Conservation (phyloP, 1,140 invertebrate species). For the Leguminivora glycinivorella region DNA sequence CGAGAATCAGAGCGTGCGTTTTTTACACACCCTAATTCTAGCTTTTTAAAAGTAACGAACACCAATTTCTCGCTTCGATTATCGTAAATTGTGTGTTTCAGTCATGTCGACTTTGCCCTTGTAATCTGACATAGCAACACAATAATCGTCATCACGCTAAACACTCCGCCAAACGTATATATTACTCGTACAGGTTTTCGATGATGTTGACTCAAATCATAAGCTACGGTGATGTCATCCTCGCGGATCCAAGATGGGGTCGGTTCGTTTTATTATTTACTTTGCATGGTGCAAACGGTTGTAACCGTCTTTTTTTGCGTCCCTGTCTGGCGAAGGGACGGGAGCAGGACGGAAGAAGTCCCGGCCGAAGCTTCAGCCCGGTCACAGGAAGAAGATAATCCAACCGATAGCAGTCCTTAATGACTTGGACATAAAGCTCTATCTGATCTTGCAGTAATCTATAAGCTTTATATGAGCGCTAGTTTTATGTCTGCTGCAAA, state of each 20-base stretch:
- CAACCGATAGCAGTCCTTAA: not conserved
- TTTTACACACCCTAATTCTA: slow-evolving; percentile 25
- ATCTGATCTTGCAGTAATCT: not conserved
- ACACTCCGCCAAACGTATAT: slow-evolving; percentile 40
- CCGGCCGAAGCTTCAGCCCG: slow-evolving; percentile 29
- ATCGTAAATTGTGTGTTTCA: slow-evolving; percentile 14
- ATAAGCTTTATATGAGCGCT: slow-evolving; percentile 3
- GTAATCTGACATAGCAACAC: slow-evolving; percentile 54
- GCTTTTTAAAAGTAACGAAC: slow-evolving; percentile 21
- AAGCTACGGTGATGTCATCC: slow-evolving; percentile 73
- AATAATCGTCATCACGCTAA: slow-evolving; percentile 25
- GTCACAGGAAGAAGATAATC: not conserved
- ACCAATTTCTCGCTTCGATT: slow-evolving; percentile 13
- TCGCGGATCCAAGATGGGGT: slow-evolving; percentile 54
- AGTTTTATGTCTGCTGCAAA: not conserved
- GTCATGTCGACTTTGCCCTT: slow-evolving; percentile 7
- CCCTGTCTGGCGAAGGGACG: slow-evolving; percentile 47
- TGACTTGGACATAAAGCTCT: not conserved
- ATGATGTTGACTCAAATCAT: slow-evolving; percentile 64
- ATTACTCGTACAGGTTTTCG: slow-evolving; percentile 40
- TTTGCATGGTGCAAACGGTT: slow-evolving; percentile 64
- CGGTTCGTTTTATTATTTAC: slow-evolving; percentile 67
- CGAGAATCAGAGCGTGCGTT: slow-evolving; percentile 15
- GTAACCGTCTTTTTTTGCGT: slow-evolving; percentile 66
- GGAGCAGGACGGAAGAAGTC: slow-evolving; percentile 55